Percentiles rank a stretch among this genome's conserved stretches.
Conservation (phyloP, 2,797 vertebrate species). For the Poliocrania exsul region DNA sequence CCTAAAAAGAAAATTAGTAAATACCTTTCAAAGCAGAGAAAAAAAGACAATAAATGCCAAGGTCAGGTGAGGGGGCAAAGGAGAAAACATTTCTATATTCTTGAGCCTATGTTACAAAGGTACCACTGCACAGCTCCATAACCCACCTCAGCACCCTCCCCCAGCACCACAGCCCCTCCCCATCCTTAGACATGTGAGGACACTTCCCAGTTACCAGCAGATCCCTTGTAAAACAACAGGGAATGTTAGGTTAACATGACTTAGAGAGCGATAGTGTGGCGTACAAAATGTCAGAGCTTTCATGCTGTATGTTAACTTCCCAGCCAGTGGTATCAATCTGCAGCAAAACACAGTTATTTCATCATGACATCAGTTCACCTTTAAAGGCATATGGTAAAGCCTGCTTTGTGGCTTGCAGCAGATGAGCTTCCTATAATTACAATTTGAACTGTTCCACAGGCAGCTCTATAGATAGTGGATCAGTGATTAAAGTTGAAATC, state of each 20-base stretch:
- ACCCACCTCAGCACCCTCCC: not conserved
- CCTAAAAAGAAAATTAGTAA: not conserved
- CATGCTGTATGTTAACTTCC: slow-evolving; percentile 60
- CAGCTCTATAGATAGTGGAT: slow-evolving; percentile 71
- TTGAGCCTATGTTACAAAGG: not conserved
- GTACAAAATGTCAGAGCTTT: slow-evolving; percentile 56
- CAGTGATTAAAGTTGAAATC: slow-evolving; percentile 79
- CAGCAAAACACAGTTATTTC: slow-evolving; percentile 71
- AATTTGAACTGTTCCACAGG: slow-evolving; percentile 74
- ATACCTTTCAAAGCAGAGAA: not conserved
- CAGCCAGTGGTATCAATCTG: slow-evolving; percentile 65
- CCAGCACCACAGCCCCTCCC: not conserved
- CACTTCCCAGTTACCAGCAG: not conserved
- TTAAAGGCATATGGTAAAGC: slow-evolving; percentile 76
- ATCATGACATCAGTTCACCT: slow-evolving; percentile 73
- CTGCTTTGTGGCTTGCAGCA: slow-evolving; percentile 72
- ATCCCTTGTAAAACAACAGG: slow-evolving; percentile 57
- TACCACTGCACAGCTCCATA: not conserved
- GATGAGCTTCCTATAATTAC: slow-evolving; percentile 77
- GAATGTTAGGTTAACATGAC: slow-evolving; percentile 16
- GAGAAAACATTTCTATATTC: fast-evolving
- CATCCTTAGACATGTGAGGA: not conserved
- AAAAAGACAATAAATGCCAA: not conserved
- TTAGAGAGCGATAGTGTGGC: not conserved
- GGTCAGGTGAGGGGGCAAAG: not conserved